These are phyloP conservation scores for Asbolus verrucosus DNA, from an alignment of 1,140 invertebrate genomes.

Conservation along the genomic window DNA sequence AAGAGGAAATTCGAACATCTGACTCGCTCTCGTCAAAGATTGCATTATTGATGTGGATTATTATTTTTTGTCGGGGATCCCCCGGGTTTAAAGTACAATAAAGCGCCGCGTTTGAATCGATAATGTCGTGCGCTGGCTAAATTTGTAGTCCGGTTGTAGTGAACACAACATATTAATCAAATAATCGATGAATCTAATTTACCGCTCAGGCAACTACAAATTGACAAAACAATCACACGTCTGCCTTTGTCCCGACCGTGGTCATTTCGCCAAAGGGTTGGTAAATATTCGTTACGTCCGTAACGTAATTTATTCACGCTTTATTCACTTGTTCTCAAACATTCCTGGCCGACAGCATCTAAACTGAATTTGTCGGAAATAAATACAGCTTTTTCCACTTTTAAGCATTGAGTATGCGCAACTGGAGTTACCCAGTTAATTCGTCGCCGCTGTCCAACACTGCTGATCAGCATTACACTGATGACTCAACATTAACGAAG, in stretches of 20 bases:
- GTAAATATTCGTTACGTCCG: conserved; percentile 52
- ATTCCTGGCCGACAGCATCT: conserved; percentile 10
- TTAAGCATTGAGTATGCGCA: no score
- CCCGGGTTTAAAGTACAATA: conserved; percentile 5
- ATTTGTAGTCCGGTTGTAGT: conserved; percentile 52
- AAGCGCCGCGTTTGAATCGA: conserved; percentile 17
- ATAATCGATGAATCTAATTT: conserved; percentile 63
- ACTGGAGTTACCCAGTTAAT: no score
- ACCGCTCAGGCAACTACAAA: conserved; percentile 60
- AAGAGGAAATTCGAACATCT: conserved; percentile 14
- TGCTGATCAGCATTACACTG: no score
- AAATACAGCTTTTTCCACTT: conserved; percentile 2
- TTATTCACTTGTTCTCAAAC: conserved; percentile 52
- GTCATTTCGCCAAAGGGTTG: conserved; percentile 50
- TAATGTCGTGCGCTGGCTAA: conserved; percentile 43
- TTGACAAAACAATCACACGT: conserved; percentile 63
- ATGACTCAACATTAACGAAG: no score
- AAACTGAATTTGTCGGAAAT: conserved; percentile 22
- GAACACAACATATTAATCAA: conserved; percentile 60
- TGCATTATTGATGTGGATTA: conserved; percentile 3
- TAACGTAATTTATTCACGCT: conserved; percentile 52
- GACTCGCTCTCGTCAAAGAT: conserved; percentile 23
- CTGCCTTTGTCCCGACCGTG: conserved; percentile 50
- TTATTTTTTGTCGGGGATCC: not conserved
- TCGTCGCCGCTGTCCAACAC: no score